These are phyloP conservation scores for Arctia plantaginis DNA, from an alignment of 2,888 invertebrate genomes.

Conservation along the genomic window DNA sequence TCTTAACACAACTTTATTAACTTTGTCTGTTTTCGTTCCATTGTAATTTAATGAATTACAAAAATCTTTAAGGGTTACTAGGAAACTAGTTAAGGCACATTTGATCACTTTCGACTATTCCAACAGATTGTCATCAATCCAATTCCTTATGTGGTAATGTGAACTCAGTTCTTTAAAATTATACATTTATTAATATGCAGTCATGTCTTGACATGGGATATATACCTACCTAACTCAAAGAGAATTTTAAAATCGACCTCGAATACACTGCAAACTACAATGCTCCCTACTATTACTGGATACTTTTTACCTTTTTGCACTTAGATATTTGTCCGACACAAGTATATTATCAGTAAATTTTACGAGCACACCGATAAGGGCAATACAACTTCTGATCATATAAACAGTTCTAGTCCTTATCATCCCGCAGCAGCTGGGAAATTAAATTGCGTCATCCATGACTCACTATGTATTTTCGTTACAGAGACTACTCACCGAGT, in stretches of 20 bases:
- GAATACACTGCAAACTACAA: background rate
- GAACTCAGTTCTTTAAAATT: no score
- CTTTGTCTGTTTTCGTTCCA: no score
- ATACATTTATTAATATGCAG: background rate
- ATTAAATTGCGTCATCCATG: constrained; percentile 37
- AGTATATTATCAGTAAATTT: background rate
- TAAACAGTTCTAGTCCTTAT: constrained; percentile 15
- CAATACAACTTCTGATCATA: constrained; percentile 4
- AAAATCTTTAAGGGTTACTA: no score
- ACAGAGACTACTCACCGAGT: constrained; percentile 81
- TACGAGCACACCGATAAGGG: constrained; percentile 3
- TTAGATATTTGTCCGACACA: background rate
- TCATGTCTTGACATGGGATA: no score
- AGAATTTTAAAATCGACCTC: background rate
- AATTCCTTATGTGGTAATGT: no score
- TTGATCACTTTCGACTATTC: no score
- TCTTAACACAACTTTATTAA: no score
- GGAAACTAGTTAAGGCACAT: no score
- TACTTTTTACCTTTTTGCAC: background rate
- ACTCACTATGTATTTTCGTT: constrained; percentile 48
- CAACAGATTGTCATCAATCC: no score
- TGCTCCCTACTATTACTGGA: background rate
- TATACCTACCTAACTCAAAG: background rate
- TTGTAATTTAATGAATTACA: no score
- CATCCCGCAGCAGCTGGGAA: constrained; percentile 21